phyloP scores from a whole-genome alignment of 2,888 invertebrate genomes.

The Patella depressa region DNA sequence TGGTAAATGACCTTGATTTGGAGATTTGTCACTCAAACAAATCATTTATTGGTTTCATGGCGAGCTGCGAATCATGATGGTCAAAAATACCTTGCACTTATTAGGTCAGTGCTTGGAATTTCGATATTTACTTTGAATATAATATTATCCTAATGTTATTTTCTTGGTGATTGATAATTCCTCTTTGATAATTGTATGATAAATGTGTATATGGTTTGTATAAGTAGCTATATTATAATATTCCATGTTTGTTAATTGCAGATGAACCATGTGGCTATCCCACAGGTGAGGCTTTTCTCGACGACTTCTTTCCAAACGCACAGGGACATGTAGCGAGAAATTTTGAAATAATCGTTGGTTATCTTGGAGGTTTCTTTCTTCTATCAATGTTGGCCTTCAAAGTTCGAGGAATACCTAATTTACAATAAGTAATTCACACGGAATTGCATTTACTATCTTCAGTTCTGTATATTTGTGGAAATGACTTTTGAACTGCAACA shows the following conservation, averaged over 20 bases:
- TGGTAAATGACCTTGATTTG: too few species aligned
- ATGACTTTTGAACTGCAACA: too few species aligned
- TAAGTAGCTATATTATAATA: too few species aligned
- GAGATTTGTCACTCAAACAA: neutral
- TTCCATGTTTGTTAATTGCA: conserved; percentile 29
- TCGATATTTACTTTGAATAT: too few species aligned
- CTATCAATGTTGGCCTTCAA: conserved; percentile 51
- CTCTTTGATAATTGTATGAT: neutral
- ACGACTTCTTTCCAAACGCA: conserved; percentile 50
- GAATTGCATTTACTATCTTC: too few species aligned
- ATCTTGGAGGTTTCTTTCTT: conserved; percentile 44
- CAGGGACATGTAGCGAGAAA: conserved; percentile 51
- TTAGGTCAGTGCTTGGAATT: too few species aligned
- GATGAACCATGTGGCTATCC: conserved; percentile 46
- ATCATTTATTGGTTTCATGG: neutral
- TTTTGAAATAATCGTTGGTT: conserved; percentile 51
- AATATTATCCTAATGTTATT: neutral
- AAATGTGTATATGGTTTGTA: too few species aligned
- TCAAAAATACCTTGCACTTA: too few species aligned
- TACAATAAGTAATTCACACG: conserved; percentile 34
- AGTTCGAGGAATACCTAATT: conserved; percentile 50
- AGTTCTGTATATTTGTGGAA: too few species aligned
- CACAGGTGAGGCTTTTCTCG: conserved; percentile 48
- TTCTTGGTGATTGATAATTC: neutral
- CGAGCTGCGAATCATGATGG: too few species aligned